Conservation (phyloP, 2,888 invertebrate species). For the Trachelus iudaicus region DNA sequence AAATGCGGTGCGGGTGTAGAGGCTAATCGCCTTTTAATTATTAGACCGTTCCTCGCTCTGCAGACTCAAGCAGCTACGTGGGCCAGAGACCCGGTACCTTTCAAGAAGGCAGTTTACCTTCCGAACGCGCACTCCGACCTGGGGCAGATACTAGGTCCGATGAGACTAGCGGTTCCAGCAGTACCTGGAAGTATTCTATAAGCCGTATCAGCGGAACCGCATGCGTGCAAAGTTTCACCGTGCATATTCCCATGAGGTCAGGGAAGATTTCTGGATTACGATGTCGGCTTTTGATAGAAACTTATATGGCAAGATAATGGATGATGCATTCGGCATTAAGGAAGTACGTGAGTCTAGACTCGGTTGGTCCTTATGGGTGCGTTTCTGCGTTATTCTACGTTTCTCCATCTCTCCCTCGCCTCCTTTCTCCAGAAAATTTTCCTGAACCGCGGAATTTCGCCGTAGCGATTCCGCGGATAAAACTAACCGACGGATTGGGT, state of each 20-base stretch:
- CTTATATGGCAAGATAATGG: conserved; percentile 60
- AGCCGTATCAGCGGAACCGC: conserved; percentile 17
- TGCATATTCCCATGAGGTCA: conserved; percentile 47
- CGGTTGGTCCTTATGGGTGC: conserved; percentile 51
- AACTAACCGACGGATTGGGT: not conserved
- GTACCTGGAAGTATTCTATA: not conserved
- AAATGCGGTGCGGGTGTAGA: conserved; percentile 28
- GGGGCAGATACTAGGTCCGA: not conserved
- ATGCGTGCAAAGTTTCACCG: conserved; percentile 52
- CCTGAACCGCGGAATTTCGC: conserved; percentile 16
- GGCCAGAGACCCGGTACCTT: not conserved
- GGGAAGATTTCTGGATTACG: conserved; percentile 58
- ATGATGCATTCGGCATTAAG: conserved; percentile 61
- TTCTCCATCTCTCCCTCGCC: conserved; percentile 7
- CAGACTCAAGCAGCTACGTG: not conserved
- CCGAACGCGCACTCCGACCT: not conserved
- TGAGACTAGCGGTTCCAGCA: not conserved
- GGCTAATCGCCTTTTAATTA: conserved; percentile 41
- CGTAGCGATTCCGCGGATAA: not conserved
- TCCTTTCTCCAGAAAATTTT: conserved; percentile 27
- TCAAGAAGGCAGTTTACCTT: not conserved
- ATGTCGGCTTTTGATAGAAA: conserved; percentile 59
- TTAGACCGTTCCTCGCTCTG: conserved; percentile 12
- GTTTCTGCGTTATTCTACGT: conserved; percentile 19
- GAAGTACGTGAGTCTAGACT: conserved; percentile 58